Base-by-base conservation (phyloP, 2,797 vertebrate species). In the Coregonus suidteri region DNA sequence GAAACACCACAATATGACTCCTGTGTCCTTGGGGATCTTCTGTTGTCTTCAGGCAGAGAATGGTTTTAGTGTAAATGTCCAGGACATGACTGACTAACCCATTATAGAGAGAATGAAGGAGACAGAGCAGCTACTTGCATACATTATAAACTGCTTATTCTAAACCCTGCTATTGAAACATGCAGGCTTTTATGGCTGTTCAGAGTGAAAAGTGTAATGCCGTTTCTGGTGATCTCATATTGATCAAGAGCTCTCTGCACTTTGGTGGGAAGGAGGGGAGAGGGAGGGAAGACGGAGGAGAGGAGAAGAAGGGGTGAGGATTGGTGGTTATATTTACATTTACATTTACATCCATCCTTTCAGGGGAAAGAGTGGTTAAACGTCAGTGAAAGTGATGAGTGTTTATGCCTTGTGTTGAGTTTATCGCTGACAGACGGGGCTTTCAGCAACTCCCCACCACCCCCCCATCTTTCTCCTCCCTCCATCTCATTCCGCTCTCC, bases 181-280 rank as follows among this genome's bases (percentile, higher is more conserved):
- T 20, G 56, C 37, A 80, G 87, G 86, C 84, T 83, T 73, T 64
- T 89, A 84, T 78, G 83, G 88, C 86, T 81, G 77, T 85, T 85
- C 76, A 81, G 83, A 77, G 79, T 84, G 88, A 86, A 35, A 0
- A 51, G 20, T 66, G 72, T 84, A 82, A 84, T 77, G 77, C 80
- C 80, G 65, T 84, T 79, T 83, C 79, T 82, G 83, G 85, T 67
- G 74, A 77, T 86, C 85, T 87, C 41, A 4, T 74, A 83, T 77
- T 91, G 90, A 92, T 77, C 84, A 78, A 90, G 84, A 75, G 85
- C 82, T 86, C 85, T 87, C 84, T 88, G 79, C 87, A 87, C 87
- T 90, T 71, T 34, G 56, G 13, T 69, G 82, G 76, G 86, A 88
- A 77, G 77, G 83, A 83, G 74, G 18, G 75, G 80, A 82, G 81